A percentile compares a stretch with the other conserved stretches of the same genome.
Evolutionary conservation across 2,888 invertebrate species (phyloP).

Genomic region (Oligia strigilis): DNA sequence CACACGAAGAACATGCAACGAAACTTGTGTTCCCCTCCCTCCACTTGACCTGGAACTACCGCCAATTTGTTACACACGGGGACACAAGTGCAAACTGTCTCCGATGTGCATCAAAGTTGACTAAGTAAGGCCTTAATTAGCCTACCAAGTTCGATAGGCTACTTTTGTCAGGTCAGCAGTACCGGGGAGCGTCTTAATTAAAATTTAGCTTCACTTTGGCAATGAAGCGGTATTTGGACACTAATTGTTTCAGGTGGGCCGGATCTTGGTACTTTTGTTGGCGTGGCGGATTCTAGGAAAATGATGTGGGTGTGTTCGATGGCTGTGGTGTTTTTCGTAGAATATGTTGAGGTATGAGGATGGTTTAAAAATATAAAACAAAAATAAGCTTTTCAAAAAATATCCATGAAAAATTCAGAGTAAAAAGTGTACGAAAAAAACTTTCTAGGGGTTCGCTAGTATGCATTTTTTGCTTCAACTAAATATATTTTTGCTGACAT

Average conservation of each 20-base stretch:
- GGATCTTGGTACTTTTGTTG: conserved; percentile 5
- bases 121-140: conserved; percentile 68
- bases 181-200: conserved; percentile 51
- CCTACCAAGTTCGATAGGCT: conserved; percentile 57
- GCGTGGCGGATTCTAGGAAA: neutral
- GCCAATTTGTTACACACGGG: conserved; percentile 63
- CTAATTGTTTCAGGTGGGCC: conserved; percentile 24
- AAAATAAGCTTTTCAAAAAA: neutral
- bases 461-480: neutral
- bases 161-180: conserved; percentile 57
- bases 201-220: conserved; percentile 40
- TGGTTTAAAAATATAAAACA: neutral
- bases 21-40: conserved; percentile 32
- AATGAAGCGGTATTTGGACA: conserved; percentile 14
- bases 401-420: neutral
- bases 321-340: neutral
- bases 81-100: conserved; percentile 53
- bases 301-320: neutral
- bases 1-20: conserved; percentile 19
- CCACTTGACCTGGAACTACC: conserved; percentile 57
- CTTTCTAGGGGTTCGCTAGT: neutral
- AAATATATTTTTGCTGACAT: neutral
- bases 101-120: conserved; percentile 51
- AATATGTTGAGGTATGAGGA: neutral
- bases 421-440: neutral